Base-by-base conservation (phyloP, 2,888 invertebrate genomes). In the Amphiduros pacificus region DNA sequence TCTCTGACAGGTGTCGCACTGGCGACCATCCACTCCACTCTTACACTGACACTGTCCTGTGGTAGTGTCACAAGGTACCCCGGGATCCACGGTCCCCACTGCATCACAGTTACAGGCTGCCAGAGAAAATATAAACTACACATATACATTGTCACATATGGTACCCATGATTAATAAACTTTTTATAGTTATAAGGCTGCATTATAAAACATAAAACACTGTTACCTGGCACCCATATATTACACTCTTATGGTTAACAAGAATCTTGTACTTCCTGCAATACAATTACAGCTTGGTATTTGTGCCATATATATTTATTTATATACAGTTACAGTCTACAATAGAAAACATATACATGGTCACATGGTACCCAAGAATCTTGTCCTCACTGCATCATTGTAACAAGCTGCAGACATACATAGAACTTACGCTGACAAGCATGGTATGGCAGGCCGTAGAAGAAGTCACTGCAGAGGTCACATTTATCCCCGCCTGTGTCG, bases 71-170 rank as follows among this genome's bases (percentile, higher is more conserved):
- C 84, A 84, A 2, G 67, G 63, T 3, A 61, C 57, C 9, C 51
- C 40, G 17, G 61, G 53, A 44, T 68, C 62, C 9, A 65, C 60
- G 27, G 65, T 68, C 3, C 76, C 76, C 93, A 53, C 86, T 86
- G 79, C 94, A 94, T 2, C 89, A 85, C 72, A 85, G 84, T 78
- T 94, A 62, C 76, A 76, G 0, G 60, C 74, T 74, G 66, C 11
- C 62, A 56, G 9, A 36, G 36, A 36, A 36, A 36, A 36, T 17
- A 36, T 9, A 36, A 11, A 36, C 22, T 20, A 2, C 2, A 6
- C 41, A 41, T 5, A 41, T 9, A 9, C 11, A 22, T 5, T 41
- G 11, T 20, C n/a, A n/a, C n/a, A n/a, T n/a, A n/a, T n/a, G n/a
- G n/a, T n/a, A n/a, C n/a, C n/a, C n/a, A n/a, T n/a, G n/a, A n/a